Evolutionary conservation across 2,113 vertebrate genomes (phyloP), one percentile per base, ranked within the genome.

Genomic region (Phaetusa simplex): DNA sequence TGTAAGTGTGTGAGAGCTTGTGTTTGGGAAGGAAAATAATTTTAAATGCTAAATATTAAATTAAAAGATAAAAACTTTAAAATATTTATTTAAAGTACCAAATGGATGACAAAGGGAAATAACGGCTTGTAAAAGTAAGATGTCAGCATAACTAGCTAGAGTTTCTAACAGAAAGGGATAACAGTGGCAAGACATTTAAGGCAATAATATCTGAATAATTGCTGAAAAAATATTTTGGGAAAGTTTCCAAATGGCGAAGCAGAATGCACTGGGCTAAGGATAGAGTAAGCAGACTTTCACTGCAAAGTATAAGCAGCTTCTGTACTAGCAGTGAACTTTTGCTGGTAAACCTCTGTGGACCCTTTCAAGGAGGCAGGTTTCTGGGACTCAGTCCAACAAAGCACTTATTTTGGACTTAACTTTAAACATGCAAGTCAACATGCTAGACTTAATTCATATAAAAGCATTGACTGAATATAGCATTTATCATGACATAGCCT

Each of bases 321-420:
- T 88, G 29, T 62, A 43, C 34, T 53, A 90, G 21, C 42, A 71
- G n/a, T 84, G 80, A 92, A 93, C 85, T 82, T 90, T 70, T 84
- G 38, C 32, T 83, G 71, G 78, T 58, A 40, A 81, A 93, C 80
- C n/a, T 90, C 92, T 64, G 17, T 30, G 38, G 82, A 74, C 34
- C 76, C 24, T 78, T 90, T 67, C 38, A 92, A 64, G 61, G 9
- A 84, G 19, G 65, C 69, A 91, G 43, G 34, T 81, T 96, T 90
- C 95, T 86, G 88, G 92, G 92, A 81, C 61, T 82, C 50, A 21
- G 27, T 81, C 94, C 95, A 95, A 67, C 34, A 86, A 91, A 96
- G 65, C 92, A 96, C 86, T 95, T 93, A 95, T 71, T 92, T 88
- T 93, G 67, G 71, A 84, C 69, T 77, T 72, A 80, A 82, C 67